These are phyloP conservation scores for Cottus gobio DNA, from an alignment of 2,113 vertebrate genomes.

Conservation along the genomic window DNA sequence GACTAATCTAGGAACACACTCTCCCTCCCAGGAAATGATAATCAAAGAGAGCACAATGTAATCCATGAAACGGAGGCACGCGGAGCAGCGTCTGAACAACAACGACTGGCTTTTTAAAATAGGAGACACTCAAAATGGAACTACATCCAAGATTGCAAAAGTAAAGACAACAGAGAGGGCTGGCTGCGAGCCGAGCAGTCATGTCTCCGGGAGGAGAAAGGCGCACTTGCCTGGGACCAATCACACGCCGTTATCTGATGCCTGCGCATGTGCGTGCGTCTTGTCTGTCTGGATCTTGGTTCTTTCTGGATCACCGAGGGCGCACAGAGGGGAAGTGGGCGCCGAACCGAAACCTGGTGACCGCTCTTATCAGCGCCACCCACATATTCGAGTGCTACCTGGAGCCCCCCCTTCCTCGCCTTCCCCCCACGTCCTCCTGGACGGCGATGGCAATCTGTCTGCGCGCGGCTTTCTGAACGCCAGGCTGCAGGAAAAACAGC, in stretches of 20 bases:
- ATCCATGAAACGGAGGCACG: slow-evolving; percentile 10
- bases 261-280: slow-evolving; percentile 37
- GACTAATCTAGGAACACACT: slow-evolving; percentile 59
- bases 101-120: neutral
- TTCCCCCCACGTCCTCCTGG: slow-evolving; percentile 12
- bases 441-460: slow-evolving; percentile 79
- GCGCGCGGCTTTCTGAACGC: slow-evolving; percentile 40
- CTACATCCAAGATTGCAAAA: neutral
- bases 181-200: slow-evolving; percentile 14
- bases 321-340: slow-evolving; percentile 32
- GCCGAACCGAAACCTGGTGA: slow-evolving; percentile 43
- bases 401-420: slow-evolving; percentile 49
- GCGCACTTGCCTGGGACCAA: slow-evolving; percentile 45
- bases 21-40: slow-evolving; percentile 66
- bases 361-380: slow-evolving; percentile 69
- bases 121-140: neutral
- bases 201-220: slow-evolving; percentile 8
- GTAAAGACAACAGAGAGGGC: slow-evolving; percentile 34
- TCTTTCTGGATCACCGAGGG: slow-evolving; percentile 79
- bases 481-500: slow-evolving; percentile 22
- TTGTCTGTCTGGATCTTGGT: slow-evolving; percentile 81
- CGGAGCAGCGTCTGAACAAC: neutral
- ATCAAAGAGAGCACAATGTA: slow-evolving; percentile 28
- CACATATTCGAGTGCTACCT: slow-evolving; percentile 73
- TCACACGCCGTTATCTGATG: slow-evolving; percentile 62